Evolutionary conservation across 2,113 vertebrate genomes (phyloP).

Genomic region (Rafetus swinhoei): DNA sequence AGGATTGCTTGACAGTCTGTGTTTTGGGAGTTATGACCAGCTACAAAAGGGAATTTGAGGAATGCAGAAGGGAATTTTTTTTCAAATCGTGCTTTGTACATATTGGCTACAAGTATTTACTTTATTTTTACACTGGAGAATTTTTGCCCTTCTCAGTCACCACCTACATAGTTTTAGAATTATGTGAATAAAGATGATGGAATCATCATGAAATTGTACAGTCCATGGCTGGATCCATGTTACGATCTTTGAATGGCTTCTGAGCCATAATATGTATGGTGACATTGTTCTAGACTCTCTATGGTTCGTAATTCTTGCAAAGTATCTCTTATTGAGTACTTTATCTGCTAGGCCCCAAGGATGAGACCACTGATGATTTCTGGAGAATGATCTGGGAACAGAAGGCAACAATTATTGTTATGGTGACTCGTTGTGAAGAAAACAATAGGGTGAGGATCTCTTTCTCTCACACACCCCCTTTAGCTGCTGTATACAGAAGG

Average conservation of each 20-base stretch:
- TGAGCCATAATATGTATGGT: neutral
- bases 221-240: neutral
- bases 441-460: constrained; percentile 86
- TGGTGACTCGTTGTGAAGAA: constrained; percentile 98
- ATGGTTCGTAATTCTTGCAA: neutral
- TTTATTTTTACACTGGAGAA: neutral
- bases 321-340: neutral
- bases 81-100: neutral
- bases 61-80: neutral
- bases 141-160: neutral
- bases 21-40: neutral
- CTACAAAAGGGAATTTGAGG: neutral
- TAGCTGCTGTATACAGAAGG: neutral
- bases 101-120: neutral
- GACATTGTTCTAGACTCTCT: neutral
- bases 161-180: neutral
- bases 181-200: neutral
- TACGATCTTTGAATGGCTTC: neutral
- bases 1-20: neutral
- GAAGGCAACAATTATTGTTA: constrained; percentile 95
- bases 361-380: constrained; percentile 93
- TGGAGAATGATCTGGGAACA: constrained; percentile 99
- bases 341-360: constrained; percentile 87
- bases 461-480: neutral
- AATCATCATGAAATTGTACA: neutral